Percentiles rank a stretch among this genome's conserved stretches.
Evolutionary conservation across 2,888 invertebrate species (phyloP).

Genomic region (Ophion ellenae): DNA sequence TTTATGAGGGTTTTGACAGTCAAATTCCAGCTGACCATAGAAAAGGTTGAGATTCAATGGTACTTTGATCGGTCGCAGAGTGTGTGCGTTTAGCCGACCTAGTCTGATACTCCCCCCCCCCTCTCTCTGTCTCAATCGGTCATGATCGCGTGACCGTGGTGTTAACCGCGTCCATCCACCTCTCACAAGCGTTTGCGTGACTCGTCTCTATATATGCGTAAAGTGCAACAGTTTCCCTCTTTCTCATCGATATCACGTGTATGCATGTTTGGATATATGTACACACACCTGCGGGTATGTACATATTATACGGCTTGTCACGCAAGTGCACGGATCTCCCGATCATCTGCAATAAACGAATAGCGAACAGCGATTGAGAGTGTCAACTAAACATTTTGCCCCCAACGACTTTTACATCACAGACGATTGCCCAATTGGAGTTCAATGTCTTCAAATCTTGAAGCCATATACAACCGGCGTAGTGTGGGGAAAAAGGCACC

Average conservation of each 20-base stretch:
- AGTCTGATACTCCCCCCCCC: background rate
- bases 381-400: background rate
- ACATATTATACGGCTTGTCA: background rate
- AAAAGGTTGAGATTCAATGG: slow-evolving; percentile 21
- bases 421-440: slow-evolving; percentile 4
- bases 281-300: background rate
- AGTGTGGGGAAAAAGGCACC: background rate
- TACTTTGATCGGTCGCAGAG: too few species aligned
- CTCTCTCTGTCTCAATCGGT: slow-evolving; percentile 13
- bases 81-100: too few species aligned
- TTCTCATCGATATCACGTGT: background rate
- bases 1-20: slow-evolving; percentile 4
- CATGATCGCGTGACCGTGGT: slow-evolving; percentile 48
- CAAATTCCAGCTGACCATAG: slow-evolving; percentile 21
- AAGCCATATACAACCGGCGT: background rate
- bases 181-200: slow-evolving; percentile 44
- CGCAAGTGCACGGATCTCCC: slow-evolving; percentile 27
- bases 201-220: slow-evolving; percentile 36
- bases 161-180: slow-evolving; percentile 54
- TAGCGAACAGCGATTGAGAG: background rate
- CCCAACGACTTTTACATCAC: too few species aligned
- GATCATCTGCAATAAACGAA: slow-evolving; percentile 7
- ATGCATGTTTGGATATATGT: background rate
- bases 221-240: slow-evolving; percentile 45
- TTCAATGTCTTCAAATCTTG: background rate